A percentile compares a stretch with the other conserved stretches of the same genome.
Conservation (phyloP, 2,113 vertebrate species). For the Amblyornis subalaris region DNA sequence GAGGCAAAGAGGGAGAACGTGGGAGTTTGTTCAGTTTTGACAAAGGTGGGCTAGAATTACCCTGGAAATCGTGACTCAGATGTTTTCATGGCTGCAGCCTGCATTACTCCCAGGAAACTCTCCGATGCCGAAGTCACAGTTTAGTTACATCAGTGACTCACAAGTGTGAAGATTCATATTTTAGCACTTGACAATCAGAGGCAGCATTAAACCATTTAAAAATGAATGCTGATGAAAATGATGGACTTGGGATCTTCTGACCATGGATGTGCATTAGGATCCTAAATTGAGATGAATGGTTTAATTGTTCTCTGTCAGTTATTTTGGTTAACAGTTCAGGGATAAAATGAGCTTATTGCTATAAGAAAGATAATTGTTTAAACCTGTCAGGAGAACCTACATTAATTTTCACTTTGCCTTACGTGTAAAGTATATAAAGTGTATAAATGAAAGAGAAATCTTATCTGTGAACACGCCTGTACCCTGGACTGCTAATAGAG, state of each 20-base stretch:
- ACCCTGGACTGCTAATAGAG: not conserved
- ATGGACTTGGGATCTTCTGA: constrained; percentile 68
- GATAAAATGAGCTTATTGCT: not conserved
- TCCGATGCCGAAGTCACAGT: constrained; percentile 83
- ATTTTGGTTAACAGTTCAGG: constrained; percentile 33
- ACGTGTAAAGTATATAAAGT: not conserved
- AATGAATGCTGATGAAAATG: constrained; percentile 76
- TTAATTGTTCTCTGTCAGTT: constrained; percentile 40
- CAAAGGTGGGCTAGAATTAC: constrained; percentile 82
- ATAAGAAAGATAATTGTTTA: not conserved
- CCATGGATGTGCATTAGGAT: constrained; percentile 69
- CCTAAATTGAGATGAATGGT: constrained; percentile 51
- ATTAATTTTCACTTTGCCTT: constrained; percentile 28
- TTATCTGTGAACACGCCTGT: not conserved
- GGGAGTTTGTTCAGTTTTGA: constrained; percentile 69
- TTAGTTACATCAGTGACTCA: constrained; percentile 92
- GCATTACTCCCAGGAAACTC: constrained; percentile 85
- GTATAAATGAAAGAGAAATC: not conserved
- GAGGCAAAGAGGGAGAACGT: constrained; percentile 24
- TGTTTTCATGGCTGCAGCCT: constrained; percentile 73
- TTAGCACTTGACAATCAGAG: constrained; percentile 89
- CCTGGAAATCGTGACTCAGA: constrained; percentile 85
- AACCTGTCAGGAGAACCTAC: not conserved
- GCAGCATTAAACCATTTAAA: constrained; percentile 80
- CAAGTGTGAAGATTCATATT: constrained; percentile 95